Conservation (phyloP, 2,113 vertebrate genomes). For the Pelusios castaneus region DNA sequence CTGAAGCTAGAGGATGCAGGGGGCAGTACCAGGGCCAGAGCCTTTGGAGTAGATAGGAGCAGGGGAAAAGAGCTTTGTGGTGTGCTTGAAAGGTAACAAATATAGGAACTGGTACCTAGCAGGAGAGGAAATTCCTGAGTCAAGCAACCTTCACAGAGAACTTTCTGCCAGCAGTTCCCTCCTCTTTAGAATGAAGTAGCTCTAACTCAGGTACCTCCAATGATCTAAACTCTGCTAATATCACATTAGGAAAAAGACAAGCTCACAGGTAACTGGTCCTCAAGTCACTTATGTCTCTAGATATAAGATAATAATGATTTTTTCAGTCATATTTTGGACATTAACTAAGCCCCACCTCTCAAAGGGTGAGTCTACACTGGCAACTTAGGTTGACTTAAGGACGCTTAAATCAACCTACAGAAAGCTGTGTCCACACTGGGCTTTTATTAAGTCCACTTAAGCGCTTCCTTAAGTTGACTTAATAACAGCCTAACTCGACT, state of each 20-base stretch:
- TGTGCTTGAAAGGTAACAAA: background rate
- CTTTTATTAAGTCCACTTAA: no score
- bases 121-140: background rate
- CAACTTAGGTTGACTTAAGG: no score
- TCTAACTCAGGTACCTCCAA: background rate
- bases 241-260: background rate
- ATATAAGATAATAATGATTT: background rate
- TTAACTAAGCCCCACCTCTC: background rate
- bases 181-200: fast-evolving
- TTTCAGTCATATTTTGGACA: background rate
- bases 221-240: background rate
- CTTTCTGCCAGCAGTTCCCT: background rate
- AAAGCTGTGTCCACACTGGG: no score
- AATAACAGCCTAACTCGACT: no score
- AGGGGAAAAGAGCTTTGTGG: no score
- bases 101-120: background rate
- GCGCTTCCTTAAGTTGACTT: no score
- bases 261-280: background rate
- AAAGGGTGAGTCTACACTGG: no score
- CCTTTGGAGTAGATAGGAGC: no score
- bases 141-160: background rate
- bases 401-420: no score
- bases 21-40: no score
- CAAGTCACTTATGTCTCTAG: background rate
- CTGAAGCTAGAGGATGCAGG: no score